These are phyloP conservation scores for Chalcis sispes DNA, from an alignment of 2,888 invertebrate genomes.

Conservation along the genomic window DNA sequence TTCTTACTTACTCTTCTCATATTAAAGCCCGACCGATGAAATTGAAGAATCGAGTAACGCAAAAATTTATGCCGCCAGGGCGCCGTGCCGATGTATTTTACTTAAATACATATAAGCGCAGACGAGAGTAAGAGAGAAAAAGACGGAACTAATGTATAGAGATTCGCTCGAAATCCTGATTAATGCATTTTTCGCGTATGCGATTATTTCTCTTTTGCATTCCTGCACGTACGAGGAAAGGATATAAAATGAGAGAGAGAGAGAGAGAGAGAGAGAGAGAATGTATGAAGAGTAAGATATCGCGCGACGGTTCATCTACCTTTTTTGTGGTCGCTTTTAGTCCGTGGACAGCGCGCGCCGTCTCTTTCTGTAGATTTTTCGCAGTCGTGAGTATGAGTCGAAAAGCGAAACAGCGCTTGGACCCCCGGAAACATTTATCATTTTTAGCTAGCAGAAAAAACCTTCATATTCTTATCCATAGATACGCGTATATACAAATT, in stretches of 20 bases:
- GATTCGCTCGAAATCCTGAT: conserved; percentile 44
- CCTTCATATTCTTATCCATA: too few relatives aligned
- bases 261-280: too few relatives aligned
- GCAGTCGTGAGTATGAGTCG: not conserved
- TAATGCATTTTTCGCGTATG: conserved; percentile 51
- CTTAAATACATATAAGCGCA: conserved; percentile 1
- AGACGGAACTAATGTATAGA: not conserved
- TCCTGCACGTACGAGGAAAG: not conserved
- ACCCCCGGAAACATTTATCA: conserved; percentile 36
- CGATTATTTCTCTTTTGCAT: conserved; percentile 41
- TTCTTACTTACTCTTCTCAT: not conserved
- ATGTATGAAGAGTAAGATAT: conserved; percentile 26
- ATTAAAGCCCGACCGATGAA: not conserved
- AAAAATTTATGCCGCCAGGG: conserved; percentile 35
- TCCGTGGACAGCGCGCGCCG: not conserved
- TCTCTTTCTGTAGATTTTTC: not conserved
- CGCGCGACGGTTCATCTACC: not conserved
- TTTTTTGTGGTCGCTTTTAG: conserved; percentile 10
- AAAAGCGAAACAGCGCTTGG: conserved; percentile 18
- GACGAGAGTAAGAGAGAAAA: not conserved
- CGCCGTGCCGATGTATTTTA: too few relatives aligned
- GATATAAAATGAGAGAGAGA: not conserved
- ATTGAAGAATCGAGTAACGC: conserved; percentile 38
- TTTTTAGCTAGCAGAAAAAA: conserved; percentile 23
- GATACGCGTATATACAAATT: too few relatives aligned